A percentile compares a stretch with the other conserved stretches of the same genome.
These are phyloP conservation scores for Tenthredo livida DNA, from an alignment of 2,888 invertebrate genomes.

Conservation along the genomic window DNA sequence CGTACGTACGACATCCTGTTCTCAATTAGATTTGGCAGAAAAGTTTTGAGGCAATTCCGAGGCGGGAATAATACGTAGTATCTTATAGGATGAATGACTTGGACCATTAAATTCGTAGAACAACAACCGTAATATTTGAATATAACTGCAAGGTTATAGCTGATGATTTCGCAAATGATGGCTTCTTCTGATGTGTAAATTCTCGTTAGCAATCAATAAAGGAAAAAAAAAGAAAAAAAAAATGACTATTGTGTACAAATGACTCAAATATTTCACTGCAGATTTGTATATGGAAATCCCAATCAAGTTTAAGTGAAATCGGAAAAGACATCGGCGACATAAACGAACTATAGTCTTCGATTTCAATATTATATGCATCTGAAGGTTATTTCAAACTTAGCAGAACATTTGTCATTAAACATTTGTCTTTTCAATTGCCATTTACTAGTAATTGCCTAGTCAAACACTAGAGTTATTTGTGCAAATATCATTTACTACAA, in stretches of 20 bases:
- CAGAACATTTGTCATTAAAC: neutral
- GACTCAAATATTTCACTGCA: neutral
- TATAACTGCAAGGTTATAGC: neutral
- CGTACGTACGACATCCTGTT: conserved; percentile 22
- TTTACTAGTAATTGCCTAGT: neutral
- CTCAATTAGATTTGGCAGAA: conserved; percentile 6
- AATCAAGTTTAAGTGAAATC: neutral
- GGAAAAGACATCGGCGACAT: neutral
- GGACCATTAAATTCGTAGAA: neutral
- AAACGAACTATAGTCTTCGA: neutral
- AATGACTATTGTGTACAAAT: neutral
- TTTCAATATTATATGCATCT: neutral
- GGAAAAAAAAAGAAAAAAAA: neutral
- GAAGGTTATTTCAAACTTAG: neutral
- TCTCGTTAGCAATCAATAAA: neutral
- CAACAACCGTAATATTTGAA: neutral
- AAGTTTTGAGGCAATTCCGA: neutral
- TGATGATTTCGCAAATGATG: neutral
- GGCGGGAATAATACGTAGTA: neutral
- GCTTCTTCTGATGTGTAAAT: neutral
- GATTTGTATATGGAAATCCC: neutral
- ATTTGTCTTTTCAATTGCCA: neutral
- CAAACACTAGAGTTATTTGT: neutral
- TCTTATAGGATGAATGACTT: neutral
- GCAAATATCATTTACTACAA: neutral